phyloP scores from a whole-genome alignment of 2,888 invertebrate genomes.

The Acleris cristana region DNA sequence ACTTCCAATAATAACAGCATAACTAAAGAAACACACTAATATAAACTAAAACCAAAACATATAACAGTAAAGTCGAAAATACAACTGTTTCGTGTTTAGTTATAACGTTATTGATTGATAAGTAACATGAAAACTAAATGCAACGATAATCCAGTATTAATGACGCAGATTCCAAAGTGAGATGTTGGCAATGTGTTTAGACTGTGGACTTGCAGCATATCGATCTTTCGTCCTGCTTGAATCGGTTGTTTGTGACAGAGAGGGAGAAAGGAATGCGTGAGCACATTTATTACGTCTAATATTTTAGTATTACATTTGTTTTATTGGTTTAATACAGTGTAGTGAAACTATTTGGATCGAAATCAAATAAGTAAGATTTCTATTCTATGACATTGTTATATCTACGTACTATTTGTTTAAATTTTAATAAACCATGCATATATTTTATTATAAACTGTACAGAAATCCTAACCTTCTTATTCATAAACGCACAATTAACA shows the following conservation, averaged over 20 bases:
- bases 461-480: too few relatives aligned
- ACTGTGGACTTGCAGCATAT: background rate
- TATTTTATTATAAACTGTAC: too few relatives aligned
- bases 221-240: constrained; percentile 6
- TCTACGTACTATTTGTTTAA: too few relatives aligned
- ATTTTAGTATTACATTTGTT: constrained; percentile 13
- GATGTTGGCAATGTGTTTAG: constrained; percentile 21
- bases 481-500: too few relatives aligned
- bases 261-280: constrained; percentile 12
- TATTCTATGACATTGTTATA: background rate
- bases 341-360: constrained; percentile 17
- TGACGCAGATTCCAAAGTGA: constrained; percentile 20
- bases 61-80: background rate
- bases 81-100: too few relatives aligned
- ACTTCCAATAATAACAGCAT: too few relatives aligned
- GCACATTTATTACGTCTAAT: constrained; percentile 13
- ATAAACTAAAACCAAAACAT: background rate
- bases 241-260: background rate
- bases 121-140: constrained; percentile 29
- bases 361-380: constrained; percentile 15
- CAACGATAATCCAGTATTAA: constrained; percentile 15
- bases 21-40: background rate
- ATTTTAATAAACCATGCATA: too few relatives aligned
- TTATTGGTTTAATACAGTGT: constrained; percentile 21
- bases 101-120: background rate